Base-by-base conservation (phyloP, 2,797 vertebrate genomes). In the Epinephelus awoara region DNA sequence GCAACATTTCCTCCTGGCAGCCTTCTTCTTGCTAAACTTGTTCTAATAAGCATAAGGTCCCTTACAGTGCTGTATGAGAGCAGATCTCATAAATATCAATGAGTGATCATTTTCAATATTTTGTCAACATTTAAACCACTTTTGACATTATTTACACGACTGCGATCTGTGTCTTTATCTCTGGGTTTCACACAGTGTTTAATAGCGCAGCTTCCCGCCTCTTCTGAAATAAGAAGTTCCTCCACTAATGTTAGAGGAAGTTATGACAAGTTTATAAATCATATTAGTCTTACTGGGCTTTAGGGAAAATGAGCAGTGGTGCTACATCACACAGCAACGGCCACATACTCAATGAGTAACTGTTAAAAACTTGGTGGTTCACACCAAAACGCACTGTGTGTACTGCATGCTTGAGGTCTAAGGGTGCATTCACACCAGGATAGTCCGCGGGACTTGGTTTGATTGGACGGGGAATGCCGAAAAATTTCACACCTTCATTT, bases 41-140 rank as follows among this genome's bases (percentile, higher is more conserved):
- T 21, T 57, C n/a, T 66, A n/a, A 51, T 50, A 59, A 66, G 19
- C 19, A 51, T 17, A 67, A 67, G 21, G 9, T 64, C 67, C 14
- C 6, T 51, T 64, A 6, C 10, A 17, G 40, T 23, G 3, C 25
- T 49, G 4, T 19, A 52, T 0, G 1, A 34, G 58, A 29, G 23
- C 21, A 64, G 44, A 59, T 34, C 13, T 51, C 23, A 58, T 44
- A 44, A 50, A 66, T 54, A 47, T 57, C 52, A 64, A 11, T 44
- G 46, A 67, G 57, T 2, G 21, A 23, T 58, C 1, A 1, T 25
- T 63, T 59, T 58, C 19, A 55, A 25, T 25, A 23, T 63, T 19
- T 59, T n/a, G 13, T 62, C 44, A 4, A 47, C 2, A 1, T 23
- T 29, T 40, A 74, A 65, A 49, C 52, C 17, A 51, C 13, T 42